Percentiles rank a stretch among this genome's conserved stretches.
These are phyloP conservation scores for Crocodylus rhombifer DNA, from an alignment of 2,797 vertebrate genomes.

Conservation along the genomic window DNA sequence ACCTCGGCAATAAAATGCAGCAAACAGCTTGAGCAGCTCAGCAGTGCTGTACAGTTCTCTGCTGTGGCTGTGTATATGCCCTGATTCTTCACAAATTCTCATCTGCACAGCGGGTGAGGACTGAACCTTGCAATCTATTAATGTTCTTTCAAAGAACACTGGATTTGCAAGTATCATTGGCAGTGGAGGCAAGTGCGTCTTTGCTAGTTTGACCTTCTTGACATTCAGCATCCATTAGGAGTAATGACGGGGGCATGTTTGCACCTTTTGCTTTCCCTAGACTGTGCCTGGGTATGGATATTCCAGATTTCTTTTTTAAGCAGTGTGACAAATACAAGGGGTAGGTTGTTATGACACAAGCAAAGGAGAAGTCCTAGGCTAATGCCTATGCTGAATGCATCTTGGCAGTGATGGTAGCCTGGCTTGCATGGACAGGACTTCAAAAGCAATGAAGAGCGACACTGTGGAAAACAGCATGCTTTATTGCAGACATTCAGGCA, in stretches of 20 bases:
- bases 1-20: too few relatives aligned
- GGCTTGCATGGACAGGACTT: background rate
- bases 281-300: background rate
- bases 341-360: background rate
- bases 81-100: too few relatives aligned
- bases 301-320: background rate
- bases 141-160: too few relatives aligned
- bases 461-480: constrained; percentile 1
- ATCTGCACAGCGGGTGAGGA: too few relatives aligned
- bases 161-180: too few relatives aligned
- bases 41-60: too few relatives aligned
- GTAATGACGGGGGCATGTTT: background rate
- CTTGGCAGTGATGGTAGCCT: background rate
- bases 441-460: constrained; percentile 8
- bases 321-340: background rate
- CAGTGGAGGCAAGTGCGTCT: too few relatives aligned
- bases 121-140: too few relatives aligned
- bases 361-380: background rate
- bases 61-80: too few relatives aligned
- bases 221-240: background rate
- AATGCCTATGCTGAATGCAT: background rate
- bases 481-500: constrained; percentile 38
- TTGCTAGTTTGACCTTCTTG: background rate
- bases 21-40: too few relatives aligned
- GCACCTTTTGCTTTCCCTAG: background rate